A percentile compares a stretch with the other conserved stretches of the same genome.
phyloP scores from a whole-genome alignment of 2,888 invertebrate genomes.

The Meta bourneti region DNA sequence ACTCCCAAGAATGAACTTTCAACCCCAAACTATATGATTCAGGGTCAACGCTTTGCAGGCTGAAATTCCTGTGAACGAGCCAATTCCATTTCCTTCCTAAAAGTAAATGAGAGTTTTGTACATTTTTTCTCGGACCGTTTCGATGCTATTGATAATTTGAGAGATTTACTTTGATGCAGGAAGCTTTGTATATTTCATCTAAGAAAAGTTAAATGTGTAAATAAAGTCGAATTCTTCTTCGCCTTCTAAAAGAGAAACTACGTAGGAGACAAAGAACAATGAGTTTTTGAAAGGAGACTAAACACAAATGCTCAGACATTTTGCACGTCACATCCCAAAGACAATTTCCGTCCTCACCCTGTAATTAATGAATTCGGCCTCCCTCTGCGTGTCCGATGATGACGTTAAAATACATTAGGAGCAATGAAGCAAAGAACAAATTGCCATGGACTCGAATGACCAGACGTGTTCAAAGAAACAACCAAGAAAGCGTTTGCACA shows the following conservation, averaged over 20 bases:
- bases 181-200: too few species aligned
- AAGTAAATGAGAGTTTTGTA: too few species aligned
- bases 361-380: conserved; percentile 25
- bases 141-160: too few species aligned
- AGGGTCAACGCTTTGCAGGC: too few species aligned
- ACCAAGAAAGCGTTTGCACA: neutral
- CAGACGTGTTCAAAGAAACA: neutral
- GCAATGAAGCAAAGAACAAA: neutral
- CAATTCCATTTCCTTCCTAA: too few species aligned
- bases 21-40: too few species aligned
- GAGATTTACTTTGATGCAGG: too few species aligned
- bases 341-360: conserved; percentile 13
- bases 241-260: neutral
- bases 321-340: conserved; percentile 26
- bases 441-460: neutral
- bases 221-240: too few species aligned
- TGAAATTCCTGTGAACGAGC: too few species aligned
- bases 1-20: too few species aligned
- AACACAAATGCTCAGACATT: neutral
- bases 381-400: neutral
- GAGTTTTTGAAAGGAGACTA: neutral
- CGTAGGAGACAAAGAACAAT: neutral
- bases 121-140: too few species aligned
- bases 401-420: neutral
- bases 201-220: too few species aligned